phyloP scores from a whole-genome alignment of 2,113 vertebrate genomes.

The Dicerorhinus sumatrensis region DNA sequence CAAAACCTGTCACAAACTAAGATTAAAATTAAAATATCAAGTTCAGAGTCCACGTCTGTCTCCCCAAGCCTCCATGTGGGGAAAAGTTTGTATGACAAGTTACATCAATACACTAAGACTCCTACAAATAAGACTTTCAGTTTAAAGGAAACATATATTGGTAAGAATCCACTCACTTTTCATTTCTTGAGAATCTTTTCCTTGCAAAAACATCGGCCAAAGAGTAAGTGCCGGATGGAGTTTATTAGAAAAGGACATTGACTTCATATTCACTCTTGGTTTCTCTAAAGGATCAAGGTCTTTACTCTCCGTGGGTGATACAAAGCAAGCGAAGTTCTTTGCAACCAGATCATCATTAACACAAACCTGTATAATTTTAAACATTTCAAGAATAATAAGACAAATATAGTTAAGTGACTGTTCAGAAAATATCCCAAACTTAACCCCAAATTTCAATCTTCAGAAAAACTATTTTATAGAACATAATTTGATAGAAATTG shows the following conservation, averaged over 20 bases:
- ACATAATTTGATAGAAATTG: not conserved
- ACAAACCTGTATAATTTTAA: conserved; percentile 89
- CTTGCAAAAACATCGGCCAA: conserved; percentile 80
- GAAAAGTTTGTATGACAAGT: not conserved
- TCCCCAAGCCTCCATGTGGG: not conserved
- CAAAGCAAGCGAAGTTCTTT: conserved; percentile 93
- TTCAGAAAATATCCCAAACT: conserved; percentile 2
- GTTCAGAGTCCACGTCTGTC: not conserved
- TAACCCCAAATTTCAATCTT: not conserved
- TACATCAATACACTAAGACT: not conserved
- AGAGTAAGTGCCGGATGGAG: conserved; percentile 74
- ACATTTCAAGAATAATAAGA: not conserved
- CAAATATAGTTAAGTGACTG: not conserved
- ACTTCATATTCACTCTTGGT: conserved; percentile 31
- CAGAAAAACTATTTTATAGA: conserved; percentile 20
- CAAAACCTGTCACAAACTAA: not conserved
- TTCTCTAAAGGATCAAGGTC: conserved; percentile 35
- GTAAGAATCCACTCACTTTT: conserved; percentile 77
- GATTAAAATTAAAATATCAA: not conserved
- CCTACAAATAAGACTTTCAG: not conserved
- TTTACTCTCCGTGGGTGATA: conserved; percentile 66
- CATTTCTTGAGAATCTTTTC: not conserved
- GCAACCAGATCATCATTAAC: conserved; percentile 94
- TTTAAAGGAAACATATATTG: not conserved
- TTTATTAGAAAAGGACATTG: conserved; percentile 56